Base-by-base conservation (phyloP, 2,797 vertebrate genomes). In the Megalops cyprinoides region DNA sequence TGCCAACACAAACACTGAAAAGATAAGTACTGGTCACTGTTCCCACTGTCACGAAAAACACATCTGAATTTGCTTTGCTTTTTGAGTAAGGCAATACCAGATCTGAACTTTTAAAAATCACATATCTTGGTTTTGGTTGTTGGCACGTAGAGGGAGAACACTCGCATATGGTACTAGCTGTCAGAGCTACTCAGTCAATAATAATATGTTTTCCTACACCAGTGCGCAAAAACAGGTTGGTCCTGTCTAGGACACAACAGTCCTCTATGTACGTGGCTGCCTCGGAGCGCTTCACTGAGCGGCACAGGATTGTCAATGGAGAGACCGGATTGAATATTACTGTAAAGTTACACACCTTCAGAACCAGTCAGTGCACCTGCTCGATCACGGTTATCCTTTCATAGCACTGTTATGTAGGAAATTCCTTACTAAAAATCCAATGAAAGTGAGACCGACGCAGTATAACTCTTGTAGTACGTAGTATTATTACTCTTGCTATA, bases 221-320 rank as follows among this genome's bases (percentile, higher is more conserved):
- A 89, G 79, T 89, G 90, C 88, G 91, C 89, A 90, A 71, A 91
- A 95, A 95, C 94, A 92, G 93, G 94, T 95, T 92, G 81, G 84
- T 91, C 95, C 92, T 93, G 94, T 95, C 91, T 86, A 74, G 82
- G 88, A 87, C 81, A 87, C 83, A 85, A 55, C 82, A 85, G 78
- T 83, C 77, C 5, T 28, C 75, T 85, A 34, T 67, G 46, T 42
- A 81, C 20, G 53, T 53, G 60, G 56, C 31, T 69, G 3, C 65
- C 34, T 77, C 49, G 28, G 8, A 76, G 28, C 9, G 37, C 28
- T 58, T 8, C 44, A 10, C 37, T 8, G 8, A 73, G 74, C 31
- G 8, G n/a, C 51, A 51, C 7, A 15, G 6, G 28, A n/a, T n/a
- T n/a, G n/a, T n/a, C n/a, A n/a, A 31, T 39, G 15, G 37, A 48